Evolutionary conservation across 2,113 vertebrate species (phyloP).

Genomic region (Rynchops niger): DNA sequence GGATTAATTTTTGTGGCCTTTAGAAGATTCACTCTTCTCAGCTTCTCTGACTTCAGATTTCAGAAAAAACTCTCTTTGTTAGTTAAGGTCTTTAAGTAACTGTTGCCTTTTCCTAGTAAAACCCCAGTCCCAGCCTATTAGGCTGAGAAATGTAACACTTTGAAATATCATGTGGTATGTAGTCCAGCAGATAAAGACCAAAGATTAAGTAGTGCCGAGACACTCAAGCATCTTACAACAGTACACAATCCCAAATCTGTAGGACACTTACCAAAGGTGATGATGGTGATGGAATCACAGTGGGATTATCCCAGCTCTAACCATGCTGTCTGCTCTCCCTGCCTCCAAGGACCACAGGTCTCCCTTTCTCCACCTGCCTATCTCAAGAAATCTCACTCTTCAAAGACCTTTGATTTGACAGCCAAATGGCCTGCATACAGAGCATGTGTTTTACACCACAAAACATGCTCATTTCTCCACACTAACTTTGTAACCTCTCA

Average conservation of each 20-base stretch:
- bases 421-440: not conserved
- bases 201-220: not conserved
- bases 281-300: not conserved
- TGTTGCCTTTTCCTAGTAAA: not conserved
- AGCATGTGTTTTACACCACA: not conserved
- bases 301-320: not conserved
- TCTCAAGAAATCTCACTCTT: not conserved
- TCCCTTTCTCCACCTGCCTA: not conserved
- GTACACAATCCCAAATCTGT: not conserved
- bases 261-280: not conserved
- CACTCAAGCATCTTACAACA: not conserved
- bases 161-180: not conserved
- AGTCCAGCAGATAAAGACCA: not conserved
- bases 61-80: not conserved
- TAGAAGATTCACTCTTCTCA: not conserved
- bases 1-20: not conserved
- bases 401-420: not conserved
- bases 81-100: not conserved
- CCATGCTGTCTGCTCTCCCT: not conserved
- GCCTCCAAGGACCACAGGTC: not conserved
- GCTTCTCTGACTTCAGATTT: not conserved
- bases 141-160: not conserved
- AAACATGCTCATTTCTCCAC: not conserved
- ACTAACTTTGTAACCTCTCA: not conserved
- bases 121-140: not conserved